Evolutionary conservation across 2,888 invertebrate species (phyloP).

Genomic region (Cetonia aurata): DNA sequence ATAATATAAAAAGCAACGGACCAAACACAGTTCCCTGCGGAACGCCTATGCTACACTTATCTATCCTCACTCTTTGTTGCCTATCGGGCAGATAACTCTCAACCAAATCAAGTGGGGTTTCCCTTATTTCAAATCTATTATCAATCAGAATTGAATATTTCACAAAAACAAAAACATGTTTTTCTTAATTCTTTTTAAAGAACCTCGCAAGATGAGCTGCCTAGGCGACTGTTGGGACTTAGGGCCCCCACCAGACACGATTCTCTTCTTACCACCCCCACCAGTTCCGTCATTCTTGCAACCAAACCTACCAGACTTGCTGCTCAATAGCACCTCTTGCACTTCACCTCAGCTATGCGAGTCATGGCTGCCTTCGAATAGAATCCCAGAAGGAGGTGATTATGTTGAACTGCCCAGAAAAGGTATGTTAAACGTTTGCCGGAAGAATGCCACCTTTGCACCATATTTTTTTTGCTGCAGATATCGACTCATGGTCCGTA

Average conservation of each 20-base stretch:
- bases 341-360: slow-evolving; percentile 75
- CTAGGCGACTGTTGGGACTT: slow-evolving; percentile 71
- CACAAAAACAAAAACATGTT: too few species aligned
- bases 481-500: slow-evolving; percentile 73
- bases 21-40: too few species aligned
- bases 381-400: slow-evolving; percentile 67
- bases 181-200: not conserved
- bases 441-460: slow-evolving; percentile 11
- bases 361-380: slow-evolving; percentile 65
- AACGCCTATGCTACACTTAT: too few species aligned
- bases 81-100: too few species aligned
- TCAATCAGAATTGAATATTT: too few species aligned
- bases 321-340: slow-evolving; percentile 75
- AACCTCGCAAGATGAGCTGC: slow-evolving; percentile 67
- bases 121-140: too few species aligned
- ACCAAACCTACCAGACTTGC: slow-evolving; percentile 64
- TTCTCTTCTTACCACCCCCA: slow-evolving; percentile 87
- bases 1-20: too few species aligned
- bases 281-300: slow-evolving; percentile 83
- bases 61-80: too few species aligned
- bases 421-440: slow-evolving; percentile 66
- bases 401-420: slow-evolving; percentile 85
- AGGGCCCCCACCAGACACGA: slow-evolving; percentile 86
- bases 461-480: slow-evolving; percentile 53
- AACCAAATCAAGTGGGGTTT: too few species aligned